Evolutionary conservation across 2,113 vertebrate species (phyloP), one percentile per base, ranked within the genome.

Genomic region (Odontesthes bonariensis): DNA sequence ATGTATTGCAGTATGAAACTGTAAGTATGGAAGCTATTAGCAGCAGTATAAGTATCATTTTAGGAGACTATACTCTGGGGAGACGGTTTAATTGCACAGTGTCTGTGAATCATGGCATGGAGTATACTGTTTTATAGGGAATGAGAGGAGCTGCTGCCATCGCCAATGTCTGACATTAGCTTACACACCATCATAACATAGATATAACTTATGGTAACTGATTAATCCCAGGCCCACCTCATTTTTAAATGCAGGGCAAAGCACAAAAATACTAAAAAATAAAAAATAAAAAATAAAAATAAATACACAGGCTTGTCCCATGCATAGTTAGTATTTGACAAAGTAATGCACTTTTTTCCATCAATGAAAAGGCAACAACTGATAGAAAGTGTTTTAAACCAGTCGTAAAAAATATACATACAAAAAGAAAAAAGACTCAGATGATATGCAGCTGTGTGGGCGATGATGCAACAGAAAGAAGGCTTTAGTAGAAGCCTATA

Each of bases 391-490:
- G n/a, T 63, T 53, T 32, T 42, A 16, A 54, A 69, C 13, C 7
- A 27, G 38, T n/a, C 8, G 5, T 1, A 13, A 44, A 8, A 44
- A 44, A 14, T 44, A 8, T 3, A 49, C 8, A 35, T 17, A 58
- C 8, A 68, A 12, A 66, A 27, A 27, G 8, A 47, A 16, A 65
- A 49, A 49, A 49, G 7, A 49, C 27, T 64, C 38, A 38, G 23
- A 35, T 19, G 4, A 13, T 59, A 71, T 73, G 59, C 11, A 75
- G 73, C 56, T 52, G 70, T 72, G 69, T 88, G 65, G 75, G 79
- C 11, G 54, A 67, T 7, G 55, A 20, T 66, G 32, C 57, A 33
- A 74, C 12, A 44, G 53, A 42, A 68, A 2, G 16, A 78, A 9
- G 65, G 31, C 19, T 70, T 65, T n/a, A 35, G 4, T 52, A 44